phyloP scores from a whole-genome alignment of 1,140 invertebrate genomes.

The Brachionus plicatilis region DNA sequence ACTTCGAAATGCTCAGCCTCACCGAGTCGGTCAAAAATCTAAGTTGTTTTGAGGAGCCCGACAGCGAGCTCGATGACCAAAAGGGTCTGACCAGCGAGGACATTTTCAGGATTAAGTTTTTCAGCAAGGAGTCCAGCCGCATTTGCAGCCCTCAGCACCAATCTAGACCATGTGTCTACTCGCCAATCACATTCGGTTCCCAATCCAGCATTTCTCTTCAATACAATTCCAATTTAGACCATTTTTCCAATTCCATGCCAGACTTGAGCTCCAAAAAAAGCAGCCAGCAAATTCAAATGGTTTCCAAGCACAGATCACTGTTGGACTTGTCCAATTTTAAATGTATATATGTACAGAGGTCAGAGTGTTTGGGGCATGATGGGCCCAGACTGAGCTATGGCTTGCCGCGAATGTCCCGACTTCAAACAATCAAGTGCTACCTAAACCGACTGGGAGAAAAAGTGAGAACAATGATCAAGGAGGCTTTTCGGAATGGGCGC shows the following conservation, averaged over 20 bases:
- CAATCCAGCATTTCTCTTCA: background rate
- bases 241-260: background rate
- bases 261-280: background rate
- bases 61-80: background rate
- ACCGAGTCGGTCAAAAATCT: background rate
- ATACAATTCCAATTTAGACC: background rate
- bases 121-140: background rate
- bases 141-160: background rate
- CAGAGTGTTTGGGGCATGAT: background rate
- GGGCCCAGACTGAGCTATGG: background rate
- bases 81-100: background rate
- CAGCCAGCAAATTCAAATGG: background rate
- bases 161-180: background rate
- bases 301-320: background rate
- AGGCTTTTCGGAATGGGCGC: background rate
- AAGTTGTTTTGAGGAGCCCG: background rate
- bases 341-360: background rate
- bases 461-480: background rate
- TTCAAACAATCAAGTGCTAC: background rate
- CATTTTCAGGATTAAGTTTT: background rate
- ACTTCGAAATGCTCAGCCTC: background rate
- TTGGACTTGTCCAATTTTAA: constrained; percentile 11
- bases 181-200: background rate
- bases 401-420: background rate
- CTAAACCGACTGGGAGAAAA: background rate